Conservation (phyloP, 2,797 vertebrate species). For the Ptychobarbus kaznakovi region DNA sequence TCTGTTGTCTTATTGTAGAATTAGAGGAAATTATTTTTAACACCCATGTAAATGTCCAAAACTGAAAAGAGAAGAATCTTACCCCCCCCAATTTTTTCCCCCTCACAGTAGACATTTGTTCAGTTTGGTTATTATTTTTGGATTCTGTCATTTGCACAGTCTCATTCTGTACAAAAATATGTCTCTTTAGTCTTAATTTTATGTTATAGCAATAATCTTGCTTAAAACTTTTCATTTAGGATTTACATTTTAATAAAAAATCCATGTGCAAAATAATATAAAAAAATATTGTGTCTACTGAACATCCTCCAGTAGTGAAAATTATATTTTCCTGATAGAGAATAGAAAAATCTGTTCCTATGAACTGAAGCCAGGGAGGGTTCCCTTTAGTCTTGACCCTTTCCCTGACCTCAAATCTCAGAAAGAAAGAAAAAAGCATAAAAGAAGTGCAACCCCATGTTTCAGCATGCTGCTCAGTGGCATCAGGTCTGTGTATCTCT, state of each 20-base stretch:
- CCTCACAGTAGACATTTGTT: not conserved
- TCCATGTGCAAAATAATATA: not conserved
- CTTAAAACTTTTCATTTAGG: not conserved
- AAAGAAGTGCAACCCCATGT: not conserved
- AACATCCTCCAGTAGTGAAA: not conserved
- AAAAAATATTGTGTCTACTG: not conserved
- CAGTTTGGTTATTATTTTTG: not conserved
- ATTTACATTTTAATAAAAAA: not conserved
- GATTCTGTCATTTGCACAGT: not conserved
- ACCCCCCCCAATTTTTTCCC: not conserved
- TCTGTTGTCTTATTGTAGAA: conserved; percentile 8
- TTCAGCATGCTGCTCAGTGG: not conserved
- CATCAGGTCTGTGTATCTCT: conserved; percentile 23
- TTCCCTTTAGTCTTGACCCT: not conserved
- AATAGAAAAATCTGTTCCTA: not conserved
- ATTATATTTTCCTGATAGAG: not conserved
- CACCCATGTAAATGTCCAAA: conserved; percentile 44
- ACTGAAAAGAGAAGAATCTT: not conserved
- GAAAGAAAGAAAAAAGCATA: not conserved
- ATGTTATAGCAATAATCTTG: not conserved
- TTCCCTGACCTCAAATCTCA: not conserved
- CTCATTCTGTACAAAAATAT: not conserved
- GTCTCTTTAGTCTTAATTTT: not conserved
- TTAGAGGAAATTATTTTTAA: not conserved
- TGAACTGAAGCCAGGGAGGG: not conserved